phyloP scores from a whole-genome alignment of 2,113 vertebrate genomes.

The Phylloscopus trochilus region DNA sequence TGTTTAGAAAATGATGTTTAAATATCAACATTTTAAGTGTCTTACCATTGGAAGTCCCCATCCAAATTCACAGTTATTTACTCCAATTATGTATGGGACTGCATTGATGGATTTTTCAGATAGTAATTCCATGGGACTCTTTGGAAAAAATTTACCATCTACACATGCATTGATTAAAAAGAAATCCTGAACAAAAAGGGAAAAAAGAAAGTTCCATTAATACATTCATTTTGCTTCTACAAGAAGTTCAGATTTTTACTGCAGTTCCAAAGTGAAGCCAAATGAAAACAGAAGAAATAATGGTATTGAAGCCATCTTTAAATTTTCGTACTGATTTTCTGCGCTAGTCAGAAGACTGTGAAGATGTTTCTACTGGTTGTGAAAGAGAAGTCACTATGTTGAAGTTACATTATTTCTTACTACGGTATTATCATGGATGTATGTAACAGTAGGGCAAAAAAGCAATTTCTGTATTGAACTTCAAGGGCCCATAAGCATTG shows the following conservation, averaged over 20 bases:
- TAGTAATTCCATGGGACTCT: background rate
- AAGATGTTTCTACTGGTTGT: background rate
- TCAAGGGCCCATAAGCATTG: background rate
- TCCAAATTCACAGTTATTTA: slow-evolving; percentile 37
- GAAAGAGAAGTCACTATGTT: background rate
- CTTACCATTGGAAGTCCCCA: background rate
- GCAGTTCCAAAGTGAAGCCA: background rate
- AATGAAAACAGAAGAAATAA: background rate
- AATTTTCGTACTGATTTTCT: background rate
- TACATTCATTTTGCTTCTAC: background rate
- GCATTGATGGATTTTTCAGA: background rate
- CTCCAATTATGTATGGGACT: slow-evolving; percentile 54
- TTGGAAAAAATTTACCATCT: slow-evolving; percentile 39
- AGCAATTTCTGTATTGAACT: background rate
- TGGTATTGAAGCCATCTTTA: background rate
- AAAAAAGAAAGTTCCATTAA: background rate
- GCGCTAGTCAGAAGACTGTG: background rate
- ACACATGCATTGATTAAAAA: rapidly evolving
- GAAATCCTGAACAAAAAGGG: background rate
- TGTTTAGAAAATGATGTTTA: background rate
- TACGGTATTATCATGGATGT: background rate
- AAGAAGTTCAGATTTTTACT: background rate
- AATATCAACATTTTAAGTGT: background rate
- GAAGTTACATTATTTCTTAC: background rate
- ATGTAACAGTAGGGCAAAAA: too few relatives aligned